Percentiles rank a stretch among this genome's conserved stretches.
phyloP scores from a whole-genome alignment of 2,888 invertebrate species.

The Parochlus steinenii region DNA sequence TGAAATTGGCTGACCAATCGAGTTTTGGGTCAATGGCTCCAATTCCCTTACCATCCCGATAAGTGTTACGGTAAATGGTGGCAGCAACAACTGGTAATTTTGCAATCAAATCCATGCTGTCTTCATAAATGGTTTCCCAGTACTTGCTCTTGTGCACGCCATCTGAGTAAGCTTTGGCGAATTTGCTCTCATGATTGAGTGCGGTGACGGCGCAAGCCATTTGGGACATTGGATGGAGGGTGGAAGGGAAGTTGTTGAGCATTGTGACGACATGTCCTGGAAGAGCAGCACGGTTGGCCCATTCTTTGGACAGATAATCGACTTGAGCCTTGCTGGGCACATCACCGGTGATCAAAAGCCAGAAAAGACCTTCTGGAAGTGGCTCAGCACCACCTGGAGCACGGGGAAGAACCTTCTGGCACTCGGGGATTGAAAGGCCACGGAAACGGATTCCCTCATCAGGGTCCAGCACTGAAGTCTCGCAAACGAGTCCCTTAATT shows the following conservation, averaged over 20 bases:
- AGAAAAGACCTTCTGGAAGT: slow-evolving; percentile 86
- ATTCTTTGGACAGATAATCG: slow-evolving; percentile 50
- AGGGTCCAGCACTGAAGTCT: slow-evolving; percentile 83
- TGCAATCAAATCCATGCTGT: slow-evolving; percentile 74
- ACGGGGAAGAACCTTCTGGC: slow-evolving; percentile 73
- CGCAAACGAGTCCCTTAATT: slow-evolving; percentile 79
- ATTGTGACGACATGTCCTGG: slow-evolving; percentile 69
- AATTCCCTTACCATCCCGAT: slow-evolving; percentile 46
- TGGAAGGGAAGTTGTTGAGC: slow-evolving; percentile 64
- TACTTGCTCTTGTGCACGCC: slow-evolving; percentile 60
- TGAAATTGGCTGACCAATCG: slow-evolving; percentile 77
- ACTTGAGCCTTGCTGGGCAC: slow-evolving; percentile 70
- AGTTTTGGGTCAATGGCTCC: slow-evolving; percentile 57
- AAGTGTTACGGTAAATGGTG: slow-evolving; percentile 68
- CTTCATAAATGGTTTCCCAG: slow-evolving; percentile 68
- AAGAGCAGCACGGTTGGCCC: slow-evolving; percentile 52
- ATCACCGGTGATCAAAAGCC: slow-evolving; percentile 80
- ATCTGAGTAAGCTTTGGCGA: slow-evolving; percentile 55
- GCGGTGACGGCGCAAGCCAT: slow-evolving; percentile 66
- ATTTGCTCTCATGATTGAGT: slow-evolving; percentile 69
- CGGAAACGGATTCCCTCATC: slow-evolving; percentile 90
- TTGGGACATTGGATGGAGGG: slow-evolving; percentile 76
- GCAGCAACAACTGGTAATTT: slow-evolving; percentile 76
- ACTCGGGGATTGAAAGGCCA: slow-evolving; percentile 81
- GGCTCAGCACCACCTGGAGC: slow-evolving; percentile 67